These are phyloP conservation scores for Parascotia fuliginaria DNA, from an alignment of 2,888 invertebrate species.

Conservation along the genomic window DNA sequence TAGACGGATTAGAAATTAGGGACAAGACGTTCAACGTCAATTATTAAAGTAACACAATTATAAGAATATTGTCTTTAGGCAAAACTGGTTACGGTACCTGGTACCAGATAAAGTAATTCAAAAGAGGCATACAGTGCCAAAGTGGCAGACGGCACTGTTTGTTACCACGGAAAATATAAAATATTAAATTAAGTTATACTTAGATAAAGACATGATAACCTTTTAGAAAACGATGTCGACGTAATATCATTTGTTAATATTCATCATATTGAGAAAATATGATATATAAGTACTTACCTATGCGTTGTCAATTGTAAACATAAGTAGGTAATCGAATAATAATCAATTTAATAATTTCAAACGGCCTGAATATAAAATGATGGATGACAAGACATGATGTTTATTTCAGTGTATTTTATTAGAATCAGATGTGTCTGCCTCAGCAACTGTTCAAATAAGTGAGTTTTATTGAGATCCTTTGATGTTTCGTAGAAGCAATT, in stretches of 20 bases:
- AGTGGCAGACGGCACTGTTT: too few species aligned
- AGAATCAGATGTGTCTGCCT: slow-evolving; percentile 68
- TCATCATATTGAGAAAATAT: slow-evolving; percentile 24
- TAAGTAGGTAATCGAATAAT: slow-evolving; percentile 43
- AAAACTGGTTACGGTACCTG: too few species aligned
- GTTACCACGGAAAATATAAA: too few species aligned
- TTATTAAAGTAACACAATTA: too few species aligned
- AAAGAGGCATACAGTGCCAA: too few species aligned
- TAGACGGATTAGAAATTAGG: too few species aligned
- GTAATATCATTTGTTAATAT: slow-evolving; percentile 17
- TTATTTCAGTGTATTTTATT: slow-evolving; percentile 71
- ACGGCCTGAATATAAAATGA: slow-evolving; percentile 51
- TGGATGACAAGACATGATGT: slow-evolving; percentile 57
- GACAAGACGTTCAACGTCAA: too few species aligned
- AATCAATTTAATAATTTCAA: slow-evolving; percentile 38
- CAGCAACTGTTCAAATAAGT: slow-evolving; percentile 67
- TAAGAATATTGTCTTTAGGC: too few species aligned
- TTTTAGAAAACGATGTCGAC: slow-evolving; percentile 3
- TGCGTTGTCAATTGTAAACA: slow-evolving; percentile 32
- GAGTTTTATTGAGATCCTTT: slow-evolving; percentile 73
- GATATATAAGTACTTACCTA: slow-evolving; percentile 8
- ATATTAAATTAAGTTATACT: too few species aligned
- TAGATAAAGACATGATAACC: too few species aligned
- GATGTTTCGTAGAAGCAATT: slow-evolving; percentile 72
- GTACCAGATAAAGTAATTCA: too few species aligned